Conservation (phyloP, 2,888 invertebrate species). For the Epicampocera succincta region DNA sequence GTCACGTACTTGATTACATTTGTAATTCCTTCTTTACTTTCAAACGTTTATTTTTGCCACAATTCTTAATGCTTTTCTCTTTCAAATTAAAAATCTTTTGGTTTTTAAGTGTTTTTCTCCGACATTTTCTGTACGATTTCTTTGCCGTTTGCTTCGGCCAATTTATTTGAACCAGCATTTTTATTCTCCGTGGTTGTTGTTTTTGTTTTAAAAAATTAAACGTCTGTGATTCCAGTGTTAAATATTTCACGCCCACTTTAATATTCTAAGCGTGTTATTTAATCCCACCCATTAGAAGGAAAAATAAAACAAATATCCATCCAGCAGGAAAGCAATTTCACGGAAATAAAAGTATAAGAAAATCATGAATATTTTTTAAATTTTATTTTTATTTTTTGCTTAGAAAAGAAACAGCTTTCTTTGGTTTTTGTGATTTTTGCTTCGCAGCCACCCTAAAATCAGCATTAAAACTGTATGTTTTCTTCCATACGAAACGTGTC, state of each 20-base stretch:
- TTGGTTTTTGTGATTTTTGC: background rate
- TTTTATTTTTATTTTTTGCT: conserved; percentile 50
- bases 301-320: conserved; percentile 26
- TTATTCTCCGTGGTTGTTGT: conserved; percentile 10
- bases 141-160: conserved; percentile 21
- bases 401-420: conserved; percentile 33
- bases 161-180: conserved; percentile 49
- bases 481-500: conserved; percentile 12
- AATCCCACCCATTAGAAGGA: conserved; percentile 66
- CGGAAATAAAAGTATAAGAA: conserved; percentile 58
- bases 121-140: conserved; percentile 31
- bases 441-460: conserved; percentile 7
- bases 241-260: conserved; percentile 70
- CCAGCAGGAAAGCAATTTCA: background rate
- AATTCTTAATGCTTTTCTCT: conserved; percentile 23
- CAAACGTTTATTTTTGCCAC: conserved; percentile 31
- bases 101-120: conserved; percentile 42
- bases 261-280: conserved; percentile 71
- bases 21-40: conserved; percentile 53
- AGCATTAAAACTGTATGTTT: background rate
- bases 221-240: conserved; percentile 39
- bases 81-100: conserved; percentile 49
- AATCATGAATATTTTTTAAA: conserved; percentile 38
- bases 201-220: conserved; percentile 1
- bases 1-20: conserved; percentile 70